Evolutionary conservation across 2,797 vertebrate genomes (phyloP).

Genomic region (Micrastur ruficollis): DNA sequence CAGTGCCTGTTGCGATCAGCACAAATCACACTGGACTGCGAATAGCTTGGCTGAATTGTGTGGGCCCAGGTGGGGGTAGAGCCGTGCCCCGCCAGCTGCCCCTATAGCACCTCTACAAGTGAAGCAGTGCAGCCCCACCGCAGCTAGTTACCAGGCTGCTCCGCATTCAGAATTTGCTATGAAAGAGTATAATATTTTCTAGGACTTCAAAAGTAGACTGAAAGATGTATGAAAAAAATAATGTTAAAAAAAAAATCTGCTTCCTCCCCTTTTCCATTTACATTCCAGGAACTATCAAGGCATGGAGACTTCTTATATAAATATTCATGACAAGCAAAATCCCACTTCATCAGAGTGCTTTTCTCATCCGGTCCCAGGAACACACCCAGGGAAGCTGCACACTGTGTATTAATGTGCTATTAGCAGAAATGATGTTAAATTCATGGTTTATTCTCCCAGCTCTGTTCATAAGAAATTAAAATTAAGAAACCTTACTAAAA

Average conservation of each 20-base stretch:
- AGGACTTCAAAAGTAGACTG: neutral
- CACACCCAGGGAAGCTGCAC: neutral
- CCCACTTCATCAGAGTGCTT: neutral
- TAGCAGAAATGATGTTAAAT: neutral
- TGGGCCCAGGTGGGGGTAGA: no score
- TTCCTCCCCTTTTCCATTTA: neutral
- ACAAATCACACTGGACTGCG: accelerated
- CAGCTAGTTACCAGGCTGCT: neutral
- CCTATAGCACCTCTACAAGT: neutral
- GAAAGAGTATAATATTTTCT: neutral
- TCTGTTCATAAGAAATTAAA: neutral
- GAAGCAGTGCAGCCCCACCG: neutral
- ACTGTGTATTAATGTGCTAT: neutral
- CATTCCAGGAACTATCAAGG: neutral
- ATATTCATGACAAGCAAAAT: neutral
- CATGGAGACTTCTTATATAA: neutral
- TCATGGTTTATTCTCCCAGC: neutral
- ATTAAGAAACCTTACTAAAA: neutral
- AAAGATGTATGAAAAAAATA: neutral
- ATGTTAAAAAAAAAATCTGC: neutral
- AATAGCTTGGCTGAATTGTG: neutral
- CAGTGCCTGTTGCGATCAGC: neutral
- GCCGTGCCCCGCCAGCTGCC: neutral
- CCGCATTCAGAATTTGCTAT: neutral
- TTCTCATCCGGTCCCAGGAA: neutral